Evolutionary conservation across 2,888 invertebrate species (phyloP).

Genomic region (Micropterix aruncella): DNA sequence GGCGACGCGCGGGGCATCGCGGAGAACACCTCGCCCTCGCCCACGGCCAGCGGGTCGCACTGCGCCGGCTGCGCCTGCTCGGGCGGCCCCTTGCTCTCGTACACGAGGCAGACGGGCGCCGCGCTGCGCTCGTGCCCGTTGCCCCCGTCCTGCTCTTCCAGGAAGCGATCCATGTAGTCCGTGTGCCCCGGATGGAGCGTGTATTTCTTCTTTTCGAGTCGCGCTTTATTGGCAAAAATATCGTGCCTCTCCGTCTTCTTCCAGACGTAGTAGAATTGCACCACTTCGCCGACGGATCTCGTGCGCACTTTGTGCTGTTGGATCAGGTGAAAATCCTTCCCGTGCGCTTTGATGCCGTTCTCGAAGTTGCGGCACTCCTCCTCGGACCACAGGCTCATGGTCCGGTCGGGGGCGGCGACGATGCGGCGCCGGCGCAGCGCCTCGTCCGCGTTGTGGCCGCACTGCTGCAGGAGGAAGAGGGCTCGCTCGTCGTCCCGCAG

Average conservation of each 20-base stretch:
- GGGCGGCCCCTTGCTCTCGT: conserved; percentile 10
- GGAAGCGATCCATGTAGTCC: conserved; percentile 86
- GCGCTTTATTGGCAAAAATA: conserved; percentile 74
- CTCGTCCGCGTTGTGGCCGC: conserved; percentile 91
- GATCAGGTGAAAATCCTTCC: conserved; percentile 93
- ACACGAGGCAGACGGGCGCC: conserved; percentile 53
- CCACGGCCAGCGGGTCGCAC: conserved; percentile 32
- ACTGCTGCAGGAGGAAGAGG: conserved; percentile 77
- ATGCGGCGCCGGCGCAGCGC: conserved; percentile 69
- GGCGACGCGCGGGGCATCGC: conserved; percentile 28
- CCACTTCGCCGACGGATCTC: conserved; percentile 88
- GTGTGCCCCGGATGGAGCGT: conserved; percentile 84
- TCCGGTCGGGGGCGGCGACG: conserved; percentile 52
- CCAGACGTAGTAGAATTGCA: conserved; percentile 95
- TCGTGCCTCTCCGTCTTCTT: conserved; percentile 98
- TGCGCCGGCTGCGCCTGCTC: conserved; percentile 22
- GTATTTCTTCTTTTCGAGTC: conserved; percentile 87
- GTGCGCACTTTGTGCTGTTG: conserved; percentile 90
- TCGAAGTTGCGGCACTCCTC: conserved; percentile 96
- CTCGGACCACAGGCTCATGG: conserved; percentile 87
- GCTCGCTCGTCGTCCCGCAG: conserved; percentile 83
- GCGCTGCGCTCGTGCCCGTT: conserved; percentile 37
- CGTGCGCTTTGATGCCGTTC: conserved; percentile 81
- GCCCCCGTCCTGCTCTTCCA: conserved; percentile 73
- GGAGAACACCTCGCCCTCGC: conserved; percentile 36